Conservation (phyloP, 2,113 vertebrate genomes). For the Ammodramus savannarum region DNA sequence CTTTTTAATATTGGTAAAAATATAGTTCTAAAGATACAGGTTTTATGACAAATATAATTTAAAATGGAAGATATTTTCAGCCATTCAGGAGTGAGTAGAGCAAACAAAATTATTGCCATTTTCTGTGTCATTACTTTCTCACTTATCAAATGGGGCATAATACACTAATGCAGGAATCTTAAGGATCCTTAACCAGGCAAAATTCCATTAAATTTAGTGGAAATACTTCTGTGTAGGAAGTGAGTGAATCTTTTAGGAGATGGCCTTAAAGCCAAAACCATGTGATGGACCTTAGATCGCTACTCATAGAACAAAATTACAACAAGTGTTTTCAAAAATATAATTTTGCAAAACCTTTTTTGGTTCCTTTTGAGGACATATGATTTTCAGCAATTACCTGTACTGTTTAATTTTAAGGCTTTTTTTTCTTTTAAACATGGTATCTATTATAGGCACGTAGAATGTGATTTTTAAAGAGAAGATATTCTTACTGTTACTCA, state of each 20-base stretch:
- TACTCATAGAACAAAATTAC: neutral
- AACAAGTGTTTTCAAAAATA: neutral
- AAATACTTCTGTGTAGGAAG: neutral
- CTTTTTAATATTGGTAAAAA: neutral
- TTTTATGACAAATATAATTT: neutral
- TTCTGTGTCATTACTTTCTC: slow-evolving; percentile 32
- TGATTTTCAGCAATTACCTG: neutral
- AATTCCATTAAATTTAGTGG: neutral
- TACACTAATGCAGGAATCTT: neutral
- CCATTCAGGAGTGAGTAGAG: neutral
- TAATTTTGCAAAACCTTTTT: neutral
- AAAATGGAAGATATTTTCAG: neutral
- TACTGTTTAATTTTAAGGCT: neutral
- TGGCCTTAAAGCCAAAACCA: neutral
- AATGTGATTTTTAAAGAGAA: neutral
- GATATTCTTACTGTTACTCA: neutral
- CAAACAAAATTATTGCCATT: slow-evolving; percentile 25
- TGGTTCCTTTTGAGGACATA: neutral
- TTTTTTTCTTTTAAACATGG: neutral
- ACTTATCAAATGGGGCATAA: neutral
- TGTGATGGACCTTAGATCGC: neutral
- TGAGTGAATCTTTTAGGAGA: neutral
- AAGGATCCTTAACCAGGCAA: neutral
- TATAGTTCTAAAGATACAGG: neutral
- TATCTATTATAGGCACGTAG: neutral